Evolutionary conservation across 2,113 vertebrate genomes (phyloP).

Genomic region (Psammodynastes pulverulentus): DNA sequence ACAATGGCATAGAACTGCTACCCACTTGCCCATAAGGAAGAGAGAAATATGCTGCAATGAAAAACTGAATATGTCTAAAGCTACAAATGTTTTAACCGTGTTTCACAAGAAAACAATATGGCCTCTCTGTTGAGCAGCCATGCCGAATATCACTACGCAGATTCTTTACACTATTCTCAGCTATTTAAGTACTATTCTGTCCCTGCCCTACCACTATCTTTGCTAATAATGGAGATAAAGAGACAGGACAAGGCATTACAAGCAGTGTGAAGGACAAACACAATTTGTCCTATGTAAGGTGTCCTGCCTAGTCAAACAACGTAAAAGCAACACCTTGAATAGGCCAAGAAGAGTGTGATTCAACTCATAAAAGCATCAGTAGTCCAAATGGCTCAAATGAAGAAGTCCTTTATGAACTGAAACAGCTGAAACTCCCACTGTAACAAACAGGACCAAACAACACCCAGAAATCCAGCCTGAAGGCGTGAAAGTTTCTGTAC

Average conservation of each 20-base stretch:
- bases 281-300: neutral
- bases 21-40: neutral
- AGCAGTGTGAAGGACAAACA: neutral
- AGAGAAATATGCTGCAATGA: neutral
- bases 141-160: neutral
- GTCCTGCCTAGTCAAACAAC: fast-evolving
- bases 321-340: fast-evolving
- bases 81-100: neutral
- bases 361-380: neutral
- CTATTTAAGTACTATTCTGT: neutral
- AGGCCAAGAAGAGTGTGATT: neutral
- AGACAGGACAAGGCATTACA: neutral
- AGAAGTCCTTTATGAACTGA: neutral
- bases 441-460: neutral
- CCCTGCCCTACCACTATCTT: neutral
- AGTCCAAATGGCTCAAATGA: neutral
- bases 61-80: neutral
- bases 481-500: neutral
- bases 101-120: neutral
- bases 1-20: neutral
- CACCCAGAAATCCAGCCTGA: neutral
- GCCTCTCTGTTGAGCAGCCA: neutral
- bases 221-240: neutral
- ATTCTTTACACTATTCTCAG: neutral
- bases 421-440: neutral